A percentile compares a stretch with the other conserved stretches of the same genome.
These are phyloP conservation scores for Drosophila equinoxialis DNA, from an alignment of 1,140 invertebrate species.

Conservation along the genomic window DNA sequence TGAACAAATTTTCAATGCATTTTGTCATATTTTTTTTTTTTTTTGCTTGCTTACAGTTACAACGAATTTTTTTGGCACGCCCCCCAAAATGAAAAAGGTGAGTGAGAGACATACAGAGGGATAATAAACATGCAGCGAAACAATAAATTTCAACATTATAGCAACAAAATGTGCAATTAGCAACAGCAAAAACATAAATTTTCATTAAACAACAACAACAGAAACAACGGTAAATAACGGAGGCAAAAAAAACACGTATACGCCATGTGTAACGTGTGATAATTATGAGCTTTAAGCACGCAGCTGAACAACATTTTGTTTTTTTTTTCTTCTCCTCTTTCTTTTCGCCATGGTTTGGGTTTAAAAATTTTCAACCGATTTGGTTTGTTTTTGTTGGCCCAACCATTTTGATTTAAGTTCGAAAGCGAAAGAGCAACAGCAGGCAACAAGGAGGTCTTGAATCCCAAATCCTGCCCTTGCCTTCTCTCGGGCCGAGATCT, in stretches of 20 bases:
- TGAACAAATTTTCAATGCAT: not conserved
- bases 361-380: constrained; percentile 1
- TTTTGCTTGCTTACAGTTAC: not conserved
- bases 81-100: constrained; percentile 8
- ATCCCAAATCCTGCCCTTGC: not conserved
- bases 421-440: constrained; percentile 38
- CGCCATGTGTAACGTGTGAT: constrained; percentile 60
- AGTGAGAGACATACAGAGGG: not conserved
- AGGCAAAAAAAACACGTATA: constrained; percentile 42
- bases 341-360: not conserved
- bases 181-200: constrained; percentile 67
- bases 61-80: constrained; percentile 33
- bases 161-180: constrained; percentile 68
- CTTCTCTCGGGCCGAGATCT: not conserved
- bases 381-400: not conserved
- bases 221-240: constrained; percentile 28
- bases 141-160: constrained; percentile 64
- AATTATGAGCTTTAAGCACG: constrained; percentile 69
- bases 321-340: constrained; percentile 1
- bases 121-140: constrained; percentile 73
- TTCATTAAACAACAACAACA: constrained; percentile 58
- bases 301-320: constrained; percentile 21
- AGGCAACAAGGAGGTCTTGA: not conserved
- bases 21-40: not conserved
- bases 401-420: constrained; percentile 2